phyloP scores from a whole-genome alignment of 1,140 invertebrate species.

The Medauroidea extradentata region DNA sequence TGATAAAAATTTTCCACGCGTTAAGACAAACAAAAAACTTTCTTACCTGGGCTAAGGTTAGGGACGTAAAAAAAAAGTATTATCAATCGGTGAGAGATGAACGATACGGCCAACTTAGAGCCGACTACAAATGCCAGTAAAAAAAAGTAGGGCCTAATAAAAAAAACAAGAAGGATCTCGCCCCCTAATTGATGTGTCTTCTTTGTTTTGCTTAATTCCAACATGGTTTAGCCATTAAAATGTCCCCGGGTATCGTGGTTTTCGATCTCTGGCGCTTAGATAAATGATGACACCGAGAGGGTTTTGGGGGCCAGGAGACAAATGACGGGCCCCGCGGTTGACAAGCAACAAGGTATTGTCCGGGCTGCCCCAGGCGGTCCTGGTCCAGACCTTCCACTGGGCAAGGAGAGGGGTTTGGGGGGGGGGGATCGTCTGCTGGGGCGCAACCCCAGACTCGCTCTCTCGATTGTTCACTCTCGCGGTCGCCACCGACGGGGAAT shows the following conservation, averaged over 20 bases:
- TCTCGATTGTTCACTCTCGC: too few species aligned
- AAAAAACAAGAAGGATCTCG: constrained; percentile 5
- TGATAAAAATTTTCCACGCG: too few species aligned
- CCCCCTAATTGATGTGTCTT: constrained; percentile 56
- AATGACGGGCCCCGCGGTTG: constrained; percentile 16
- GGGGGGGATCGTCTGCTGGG: too few species aligned
- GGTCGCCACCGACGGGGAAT: too few species aligned
- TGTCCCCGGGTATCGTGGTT: constrained; percentile 49
- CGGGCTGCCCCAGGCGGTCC: constrained; percentile 15
- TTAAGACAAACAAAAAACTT: too few species aligned
- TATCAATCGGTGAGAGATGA: too few species aligned
- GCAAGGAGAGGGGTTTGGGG: too few species aligned
- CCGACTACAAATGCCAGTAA: neutral
- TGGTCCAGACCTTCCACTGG: too few species aligned
- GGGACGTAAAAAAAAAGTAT: too few species aligned
- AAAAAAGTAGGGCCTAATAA: neutral
- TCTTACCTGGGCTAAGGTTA: too few species aligned
- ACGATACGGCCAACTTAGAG: too few species aligned
- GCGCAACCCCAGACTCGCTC: too few species aligned
- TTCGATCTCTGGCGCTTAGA: constrained; percentile 45
- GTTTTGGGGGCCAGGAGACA: constrained; percentile 11
- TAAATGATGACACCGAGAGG: constrained; percentile 49
- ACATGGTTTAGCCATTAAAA: constrained; percentile 57
- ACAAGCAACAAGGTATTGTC: constrained; percentile 20
- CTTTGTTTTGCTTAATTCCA: constrained; percentile 57